Base-by-base conservation (phyloP, 92 coral and sea anemone species). In the Palythoa grandis region DNA sequence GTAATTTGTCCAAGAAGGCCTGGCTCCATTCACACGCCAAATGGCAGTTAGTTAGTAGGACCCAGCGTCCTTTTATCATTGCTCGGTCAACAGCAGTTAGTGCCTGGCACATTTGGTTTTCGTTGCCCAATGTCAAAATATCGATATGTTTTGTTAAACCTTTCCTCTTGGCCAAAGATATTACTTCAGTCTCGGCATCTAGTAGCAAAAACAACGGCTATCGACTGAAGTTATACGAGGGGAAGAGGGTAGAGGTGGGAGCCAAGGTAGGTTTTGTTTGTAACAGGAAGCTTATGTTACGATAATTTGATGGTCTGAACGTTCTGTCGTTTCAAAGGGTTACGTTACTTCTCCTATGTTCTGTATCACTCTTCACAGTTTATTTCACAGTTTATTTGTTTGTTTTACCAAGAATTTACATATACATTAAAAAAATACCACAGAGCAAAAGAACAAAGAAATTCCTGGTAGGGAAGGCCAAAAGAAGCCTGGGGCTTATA, bases 111-210 rank as follows among this genome's bases (percentile, higher is more conserved):
- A 91, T 89, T 53, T 89, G 82, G 35, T 35, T 67, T 69, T 25
- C 43, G 82, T 93, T 94, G 23, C 94, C 94, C 47, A 97, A 89
- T 10, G 94, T 77, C 71, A 97, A 88, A 20, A 85, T 84, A 23
- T 88, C 77, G 52, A 95, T 72, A 11, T 87, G 69, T 12, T 72
- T 78, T 52, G 82, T 86, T 54, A 89, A 87, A 25, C 83, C 74
- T 17, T 86, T 88, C n/a, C 91, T 88, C 69, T 92, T 90, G 13
- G 99, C 97, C 65, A 95, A 89, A 70, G 89, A 78, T 29, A 89
- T 72, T 24, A 97, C 90, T 52, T 97, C 98, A 14, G 91, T 91
- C 29, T 88, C 84, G 1, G 99, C 97, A 70, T 97, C 98, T 94
- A 76, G 69, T 5, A 17, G 4, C 11, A 17, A 63, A 63, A 63